Evolutionary conservation across 2,797 vertebrate genomes (phyloP).

Genomic region (Gobio occitaniae): DNA sequence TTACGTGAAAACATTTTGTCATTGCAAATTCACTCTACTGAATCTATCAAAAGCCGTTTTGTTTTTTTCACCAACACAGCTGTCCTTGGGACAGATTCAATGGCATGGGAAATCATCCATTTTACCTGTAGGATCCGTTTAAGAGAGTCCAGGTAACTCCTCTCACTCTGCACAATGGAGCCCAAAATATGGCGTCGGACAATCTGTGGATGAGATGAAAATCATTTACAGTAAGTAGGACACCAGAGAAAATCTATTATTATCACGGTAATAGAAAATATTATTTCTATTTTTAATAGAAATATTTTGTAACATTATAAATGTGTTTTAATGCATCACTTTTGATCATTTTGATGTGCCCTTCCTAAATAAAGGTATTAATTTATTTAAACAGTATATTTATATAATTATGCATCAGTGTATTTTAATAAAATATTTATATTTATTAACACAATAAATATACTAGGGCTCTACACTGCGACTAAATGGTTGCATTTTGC

Average conservation of each 20-base stretch:
- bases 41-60: neutral
- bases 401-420: neutral
- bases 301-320: neutral
- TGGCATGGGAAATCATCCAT: neutral
- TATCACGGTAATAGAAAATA: neutral
- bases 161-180: slow-evolving; percentile 94
- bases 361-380: neutral
- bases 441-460: neutral
- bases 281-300: neutral
- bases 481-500: neutral
- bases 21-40: neutral
- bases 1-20: neutral
- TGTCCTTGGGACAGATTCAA: neutral
- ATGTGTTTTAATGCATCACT: neutral
- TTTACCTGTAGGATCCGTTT: slow-evolving; percentile 90
- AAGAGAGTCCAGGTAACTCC: slow-evolving; percentile 92
- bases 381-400: neutral
- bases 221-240: slow-evolving; percentile 27
- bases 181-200: slow-evolving; percentile 90
- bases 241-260: neutral
- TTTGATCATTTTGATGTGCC: neutral
- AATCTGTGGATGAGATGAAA: slow-evolving; percentile 75
- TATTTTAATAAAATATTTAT: neutral
- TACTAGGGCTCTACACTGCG: neutral
- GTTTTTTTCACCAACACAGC: neutral